Percentiles rank a stretch among this genome's conserved stretches.
These are phyloP conservation scores for Pheucticus melanocephalus DNA, from an alignment of 2,113 vertebrate species.

Conservation along the genomic window DNA sequence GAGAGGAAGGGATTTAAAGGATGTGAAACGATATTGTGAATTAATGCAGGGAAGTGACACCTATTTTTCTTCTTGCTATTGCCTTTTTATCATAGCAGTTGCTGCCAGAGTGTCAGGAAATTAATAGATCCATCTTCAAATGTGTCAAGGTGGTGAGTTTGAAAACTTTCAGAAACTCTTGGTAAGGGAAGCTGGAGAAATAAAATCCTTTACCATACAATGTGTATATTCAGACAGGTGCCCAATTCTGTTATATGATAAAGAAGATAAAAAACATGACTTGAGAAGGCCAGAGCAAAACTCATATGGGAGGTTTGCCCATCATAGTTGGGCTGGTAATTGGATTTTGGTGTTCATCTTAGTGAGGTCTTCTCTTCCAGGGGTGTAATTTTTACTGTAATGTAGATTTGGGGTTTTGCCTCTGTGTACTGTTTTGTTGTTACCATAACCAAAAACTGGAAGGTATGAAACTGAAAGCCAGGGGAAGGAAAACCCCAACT, in stretches of 20 bases:
- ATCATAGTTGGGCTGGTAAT: not conserved
- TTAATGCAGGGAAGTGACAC: not conserved
- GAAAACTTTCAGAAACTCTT: not conserved
- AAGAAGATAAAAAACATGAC: not conserved
- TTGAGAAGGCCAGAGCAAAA: not conserved
- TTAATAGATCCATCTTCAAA: not conserved
- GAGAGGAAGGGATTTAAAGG: not conserved
- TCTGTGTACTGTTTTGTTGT: not conserved
- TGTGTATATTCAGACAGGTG: not conserved
- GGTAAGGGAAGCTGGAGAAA: not conserved
- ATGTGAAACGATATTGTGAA: not conserved
- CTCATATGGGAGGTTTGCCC: not conserved
- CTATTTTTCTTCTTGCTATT: not conserved
- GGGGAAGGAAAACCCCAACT: accelerated
- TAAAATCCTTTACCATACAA: not conserved
- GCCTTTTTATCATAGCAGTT: not conserved
- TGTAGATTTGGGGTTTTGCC: not conserved
- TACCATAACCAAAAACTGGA: not conserved
- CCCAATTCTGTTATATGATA: accelerated
- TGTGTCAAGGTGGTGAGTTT: not conserved
- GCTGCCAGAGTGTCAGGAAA: not conserved
- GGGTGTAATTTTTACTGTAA: not conserved
- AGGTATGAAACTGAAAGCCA: not conserved
- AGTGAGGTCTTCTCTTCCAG: not conserved
- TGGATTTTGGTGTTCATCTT: not conserved